These are phyloP conservation scores for Semaprochilodus insignis DNA, from an alignment of 2,797 vertebrate genomes.

Conservation along the genomic window DNA sequence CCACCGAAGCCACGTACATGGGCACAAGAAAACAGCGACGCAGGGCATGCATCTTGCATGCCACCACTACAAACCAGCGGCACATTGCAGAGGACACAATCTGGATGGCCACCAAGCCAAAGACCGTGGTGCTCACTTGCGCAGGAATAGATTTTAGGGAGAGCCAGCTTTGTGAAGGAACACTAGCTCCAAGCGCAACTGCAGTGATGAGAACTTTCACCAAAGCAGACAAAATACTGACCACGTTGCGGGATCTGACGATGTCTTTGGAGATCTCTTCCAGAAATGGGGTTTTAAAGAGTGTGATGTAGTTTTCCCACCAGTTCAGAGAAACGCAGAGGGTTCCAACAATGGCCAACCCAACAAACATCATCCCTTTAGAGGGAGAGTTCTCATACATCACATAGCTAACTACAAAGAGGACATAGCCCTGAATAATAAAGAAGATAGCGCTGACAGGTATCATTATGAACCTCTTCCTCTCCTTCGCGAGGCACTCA, in stretches of 20 bases:
- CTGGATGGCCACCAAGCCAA: conserved; percentile 69
- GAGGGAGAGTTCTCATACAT: conserved; percentile 20
- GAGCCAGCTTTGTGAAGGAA: conserved; percentile 66
- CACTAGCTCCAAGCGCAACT: conserved; percentile 67
- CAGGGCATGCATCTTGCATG: conserved; percentile 79
- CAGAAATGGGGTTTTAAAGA: conserved; percentile 60
- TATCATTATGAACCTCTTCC: conserved; percentile 50
- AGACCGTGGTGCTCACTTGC: conserved; percentile 49
- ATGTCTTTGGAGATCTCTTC: conserved; percentile 61
- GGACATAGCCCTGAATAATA: conserved; percentile 60
- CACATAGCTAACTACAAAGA: conserved; percentile 63
- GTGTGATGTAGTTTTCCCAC: conserved; percentile 73
- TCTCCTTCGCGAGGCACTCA: conserved; percentile 54
- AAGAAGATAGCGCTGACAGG: conserved; percentile 60
- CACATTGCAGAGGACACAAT: conserved; percentile 73
- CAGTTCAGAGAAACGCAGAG: conserved; percentile 74
- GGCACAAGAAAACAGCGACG: conserved; percentile 73
- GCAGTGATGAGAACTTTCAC: conserved; percentile 70
- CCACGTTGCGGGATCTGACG: conserved; percentile 60
- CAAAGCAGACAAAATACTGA: conserved; percentile 68
- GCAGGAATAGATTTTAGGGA: conserved; percentile 44
- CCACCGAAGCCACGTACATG: conserved; percentile 70
- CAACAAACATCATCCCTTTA: conserved; percentile 50
- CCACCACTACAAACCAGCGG: conserved; percentile 73
- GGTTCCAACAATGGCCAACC: conserved; percentile 67